phyloP scores from a whole-genome alignment of 1,140 invertebrate species.

The Rhagoletis zephyria region DNA sequence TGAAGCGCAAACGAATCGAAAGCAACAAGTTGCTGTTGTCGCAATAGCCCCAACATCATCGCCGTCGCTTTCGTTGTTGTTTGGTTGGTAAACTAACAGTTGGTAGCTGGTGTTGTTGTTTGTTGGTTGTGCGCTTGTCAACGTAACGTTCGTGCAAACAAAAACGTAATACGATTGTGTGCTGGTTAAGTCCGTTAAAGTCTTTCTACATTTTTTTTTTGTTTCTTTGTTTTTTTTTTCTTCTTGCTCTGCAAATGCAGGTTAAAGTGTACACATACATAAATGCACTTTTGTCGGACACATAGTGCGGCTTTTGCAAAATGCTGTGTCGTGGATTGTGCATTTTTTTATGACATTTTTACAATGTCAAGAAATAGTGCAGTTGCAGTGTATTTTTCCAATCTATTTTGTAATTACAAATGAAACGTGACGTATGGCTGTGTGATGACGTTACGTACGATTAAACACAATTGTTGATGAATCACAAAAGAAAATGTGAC shows the following conservation, averaged over 20 bases:
- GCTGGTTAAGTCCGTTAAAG: not conserved
- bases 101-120: not conserved
- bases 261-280: too few species aligned
- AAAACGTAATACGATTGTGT: not conserved
- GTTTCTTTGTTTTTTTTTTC: not conserved
- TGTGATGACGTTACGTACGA: not conserved
- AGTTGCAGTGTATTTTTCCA: not conserved
- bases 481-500: slow-evolving; percentile 1
- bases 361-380: slow-evolving; percentile 16
- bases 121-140: not conserved
- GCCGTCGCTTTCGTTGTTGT: slow-evolving; percentile 35
- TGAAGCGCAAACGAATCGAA: slow-evolving; percentile 44
- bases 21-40: slow-evolving; percentile 50
- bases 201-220: not conserved
- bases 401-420: not conserved
- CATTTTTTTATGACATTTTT: not conserved
- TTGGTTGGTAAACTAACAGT: not conserved
- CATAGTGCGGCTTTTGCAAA: slow-evolving; percentile 2
- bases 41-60: not conserved
- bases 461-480: not conserved
- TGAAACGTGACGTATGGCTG: slow-evolving; percentile 30
- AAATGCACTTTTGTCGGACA: not conserved
- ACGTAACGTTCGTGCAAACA: not conserved
- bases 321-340: not conserved
- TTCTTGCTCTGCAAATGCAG: too few species aligned